Conservation (phyloP, 2,113 vertebrate species). For the Pagrus major region DNA sequence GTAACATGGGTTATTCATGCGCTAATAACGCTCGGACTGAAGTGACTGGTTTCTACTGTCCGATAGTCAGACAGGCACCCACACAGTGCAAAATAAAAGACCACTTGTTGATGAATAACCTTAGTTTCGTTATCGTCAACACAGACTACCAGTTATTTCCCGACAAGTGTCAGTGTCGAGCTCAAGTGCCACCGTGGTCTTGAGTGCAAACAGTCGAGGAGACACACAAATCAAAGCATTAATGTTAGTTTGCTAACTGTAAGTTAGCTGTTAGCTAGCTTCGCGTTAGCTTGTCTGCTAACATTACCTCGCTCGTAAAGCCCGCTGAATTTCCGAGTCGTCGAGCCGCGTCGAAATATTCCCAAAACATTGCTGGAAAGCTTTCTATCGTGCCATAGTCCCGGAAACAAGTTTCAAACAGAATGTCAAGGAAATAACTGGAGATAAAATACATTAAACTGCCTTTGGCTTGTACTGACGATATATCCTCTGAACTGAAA, state of each 20-base stretch:
- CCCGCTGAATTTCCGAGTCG: conserved; percentile 61
- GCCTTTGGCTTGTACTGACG: conserved; percentile 47
- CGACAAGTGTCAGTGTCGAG: neutral
- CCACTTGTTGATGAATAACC: conserved; percentile 75
- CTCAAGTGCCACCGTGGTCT: neutral
- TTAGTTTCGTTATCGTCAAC: conserved; percentile 9
- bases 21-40: neutral
- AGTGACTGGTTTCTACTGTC: neutral
- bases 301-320: conserved; percentile 71
- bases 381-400: conserved; percentile 5
- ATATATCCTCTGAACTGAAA: conserved; percentile 69
- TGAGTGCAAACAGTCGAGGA: accelerated
- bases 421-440: conserved; percentile 17
- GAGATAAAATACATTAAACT: conserved; percentile 61
- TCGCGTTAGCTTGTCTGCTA: conserved; percentile 69
- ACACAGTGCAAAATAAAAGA: conserved; percentile 45
- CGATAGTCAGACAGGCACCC: neutral
- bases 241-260: conserved; percentile 36
- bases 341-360: conserved; percentile 57
- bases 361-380: conserved; percentile 66
- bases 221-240: conserved; percentile 19
- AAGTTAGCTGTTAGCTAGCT: conserved; percentile 59
- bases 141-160: neutral
- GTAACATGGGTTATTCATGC: neutral
- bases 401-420: conserved; percentile 33